A percentile compares a stretch with the other conserved stretches of the same genome.
Evolutionary conservation across 2,888 invertebrate species (phyloP).

Genomic region (Azorinus chamasolen): DNA sequence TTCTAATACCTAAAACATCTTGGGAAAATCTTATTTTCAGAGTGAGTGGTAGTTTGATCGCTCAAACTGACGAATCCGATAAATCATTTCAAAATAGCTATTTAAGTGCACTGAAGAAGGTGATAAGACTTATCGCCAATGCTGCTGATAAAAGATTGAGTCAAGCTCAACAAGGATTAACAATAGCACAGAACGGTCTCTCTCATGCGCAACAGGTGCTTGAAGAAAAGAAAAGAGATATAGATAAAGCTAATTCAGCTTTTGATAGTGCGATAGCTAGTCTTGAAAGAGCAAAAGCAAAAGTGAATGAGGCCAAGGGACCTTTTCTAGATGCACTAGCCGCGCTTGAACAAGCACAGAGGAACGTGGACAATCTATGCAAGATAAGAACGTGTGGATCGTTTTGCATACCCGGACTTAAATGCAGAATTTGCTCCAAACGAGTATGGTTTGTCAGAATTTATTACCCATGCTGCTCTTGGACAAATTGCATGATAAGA

Average conservation of each 20-base stretch:
- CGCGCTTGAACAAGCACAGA: conserved; percentile 44
- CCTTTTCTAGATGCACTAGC: conserved; percentile 47
- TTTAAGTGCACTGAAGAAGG: conserved; percentile 38
- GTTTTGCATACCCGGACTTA: conserved; percentile 61
- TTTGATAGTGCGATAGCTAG: conserved; percentile 52
- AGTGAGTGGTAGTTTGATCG: conserved; percentile 42
- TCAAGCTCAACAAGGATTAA: conserved; percentile 7
- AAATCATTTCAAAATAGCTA: conserved; percentile 52
- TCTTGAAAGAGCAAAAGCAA: conserved; percentile 46
- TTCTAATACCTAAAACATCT: too few species aligned
- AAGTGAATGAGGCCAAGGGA: conserved; percentile 49
- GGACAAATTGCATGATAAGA: conserved; percentile 54
- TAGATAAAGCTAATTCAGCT: conserved; percentile 34
- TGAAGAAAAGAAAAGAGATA: conserved; percentile 35
- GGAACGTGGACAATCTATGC: conserved; percentile 58
- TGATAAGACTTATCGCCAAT: conserved; percentile 20
- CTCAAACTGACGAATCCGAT: conserved; percentile 12
- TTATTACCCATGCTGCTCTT: conserved; percentile 50
- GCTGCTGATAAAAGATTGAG: conserved; percentile 42
- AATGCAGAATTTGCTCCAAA: conserved; percentile 38
- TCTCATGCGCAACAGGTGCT: conserved; percentile 25
- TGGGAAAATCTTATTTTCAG: conserved; percentile 36
- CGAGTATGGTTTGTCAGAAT: conserved; percentile 13
- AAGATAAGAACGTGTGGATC: conserved; percentile 39
- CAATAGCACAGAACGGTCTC: conserved; percentile 4